A percentile compares a stretch with the other conserved stretches of the same genome.
Evolutionary conservation across 1,140 invertebrate genomes (phyloP).

Genomic region (Caerostris extrusa): DNA sequence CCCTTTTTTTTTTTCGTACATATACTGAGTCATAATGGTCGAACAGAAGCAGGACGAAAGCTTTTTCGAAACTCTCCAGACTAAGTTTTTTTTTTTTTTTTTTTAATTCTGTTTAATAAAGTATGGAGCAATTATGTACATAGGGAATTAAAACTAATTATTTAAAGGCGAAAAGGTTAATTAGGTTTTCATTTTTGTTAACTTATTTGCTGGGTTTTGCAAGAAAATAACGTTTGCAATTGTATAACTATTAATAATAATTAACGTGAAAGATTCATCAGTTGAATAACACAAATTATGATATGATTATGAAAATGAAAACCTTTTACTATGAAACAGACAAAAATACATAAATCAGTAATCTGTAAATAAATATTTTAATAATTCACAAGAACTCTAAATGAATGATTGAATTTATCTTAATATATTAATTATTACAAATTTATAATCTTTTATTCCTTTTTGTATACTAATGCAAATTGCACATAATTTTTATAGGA

Average conservation of each 20-base stretch:
- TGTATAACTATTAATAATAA: neutral
- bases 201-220: neutral
- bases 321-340: too few species aligned
- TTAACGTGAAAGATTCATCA: neutral
- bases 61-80: neutral
- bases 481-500: too few species aligned
- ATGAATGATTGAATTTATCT: too few species aligned
- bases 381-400: too few species aligned
- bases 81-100: neutral
- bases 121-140: constrained; percentile 26
- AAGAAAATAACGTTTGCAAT: neutral
- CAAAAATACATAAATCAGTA: too few species aligned
- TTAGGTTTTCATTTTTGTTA: neutral
- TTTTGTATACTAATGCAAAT: too few species aligned
- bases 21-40: neutral
- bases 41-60: neutral
- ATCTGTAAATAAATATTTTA: too few species aligned
- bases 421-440: too few species aligned
- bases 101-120: neutral
- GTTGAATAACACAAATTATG: neutral
- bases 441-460: too few species aligned
- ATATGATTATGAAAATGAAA: neutral
- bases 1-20: neutral
- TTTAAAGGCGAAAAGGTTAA: neutral
- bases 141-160: constrained; percentile 19